phyloP scores from a whole-genome alignment of 1,140 invertebrate species.

The Leptinotarsa lineolata region DNA sequence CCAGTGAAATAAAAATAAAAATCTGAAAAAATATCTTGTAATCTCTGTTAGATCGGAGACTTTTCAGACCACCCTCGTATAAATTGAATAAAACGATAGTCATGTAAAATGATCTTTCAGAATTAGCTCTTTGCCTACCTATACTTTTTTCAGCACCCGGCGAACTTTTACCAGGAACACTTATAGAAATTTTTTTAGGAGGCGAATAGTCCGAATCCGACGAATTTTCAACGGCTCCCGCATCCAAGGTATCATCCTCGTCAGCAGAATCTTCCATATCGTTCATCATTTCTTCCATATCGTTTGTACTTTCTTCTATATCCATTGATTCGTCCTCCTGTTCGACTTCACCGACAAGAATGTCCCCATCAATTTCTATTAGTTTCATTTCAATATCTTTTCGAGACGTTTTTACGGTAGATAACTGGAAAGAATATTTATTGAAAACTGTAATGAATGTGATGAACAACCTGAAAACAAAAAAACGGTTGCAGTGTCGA shows the following conservation, averaged over 20 bases:
- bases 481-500: too few relatives aligned
- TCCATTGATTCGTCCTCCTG: slow-evolving; percentile 27
- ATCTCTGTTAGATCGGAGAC: too few relatives aligned
- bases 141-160: background rate
- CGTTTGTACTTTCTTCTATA: slow-evolving; percentile 20
- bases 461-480: too few relatives aligned
- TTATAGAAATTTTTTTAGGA: slow-evolving; percentile 13
- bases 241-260: slow-evolving; percentile 40
- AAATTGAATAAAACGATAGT: too few relatives aligned
- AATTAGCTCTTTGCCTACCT: background rate
- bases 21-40: too few relatives aligned
- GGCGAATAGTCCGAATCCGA: slow-evolving; percentile 48
- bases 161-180: background rate
- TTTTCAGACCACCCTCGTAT: too few relatives aligned
- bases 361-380: slow-evolving; percentile 48
- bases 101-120: too few relatives aligned
- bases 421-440: background rate
- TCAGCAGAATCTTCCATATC: slow-evolving; percentile 23
- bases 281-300: slow-evolving; percentile 19
- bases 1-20: too few relatives aligned
- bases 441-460: background rate
- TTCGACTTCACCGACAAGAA: slow-evolving; percentile 30
- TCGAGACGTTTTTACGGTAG: background rate
- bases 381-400: slow-evolving; percentile 51
- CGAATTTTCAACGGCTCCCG: slow-evolving; percentile 44